Conservation (phyloP, 2,888 invertebrate genomes). For the Pseudococcus longispinus region DNA sequence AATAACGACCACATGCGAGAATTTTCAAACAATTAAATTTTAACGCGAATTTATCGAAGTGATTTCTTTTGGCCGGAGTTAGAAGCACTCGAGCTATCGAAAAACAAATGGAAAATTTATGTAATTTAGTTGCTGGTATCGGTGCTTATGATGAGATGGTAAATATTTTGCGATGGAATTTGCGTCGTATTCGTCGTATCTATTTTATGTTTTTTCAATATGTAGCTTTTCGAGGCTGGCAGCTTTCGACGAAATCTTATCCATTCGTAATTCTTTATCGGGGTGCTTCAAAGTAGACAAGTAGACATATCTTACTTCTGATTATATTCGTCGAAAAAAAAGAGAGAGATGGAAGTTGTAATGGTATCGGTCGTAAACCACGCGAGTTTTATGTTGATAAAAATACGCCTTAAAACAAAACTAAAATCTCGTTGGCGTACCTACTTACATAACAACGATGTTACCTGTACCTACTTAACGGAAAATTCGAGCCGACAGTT, state of each 20-base stretch:
- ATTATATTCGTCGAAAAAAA: background rate
- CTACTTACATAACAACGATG: background rate
- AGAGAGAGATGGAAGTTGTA: background rate
- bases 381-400: background rate
- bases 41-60: background rate
- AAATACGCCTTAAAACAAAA: background rate
- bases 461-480: too few species aligned
- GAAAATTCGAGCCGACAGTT: too few species aligned
- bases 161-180: background rate
- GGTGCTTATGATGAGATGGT: background rate
- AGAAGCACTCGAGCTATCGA: background rate
- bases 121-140: background rate
- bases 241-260: background rate
- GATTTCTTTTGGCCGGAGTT: background rate
- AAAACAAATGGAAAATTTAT: background rate
- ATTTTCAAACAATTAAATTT: background rate
- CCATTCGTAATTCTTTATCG: background rate
- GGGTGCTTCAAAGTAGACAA: background rate
- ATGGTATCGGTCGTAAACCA: background rate
- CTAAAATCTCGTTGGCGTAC: background rate
- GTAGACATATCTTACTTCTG: background rate
- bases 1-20: background rate
- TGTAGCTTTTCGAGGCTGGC: background rate
- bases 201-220: slow-evolving; percentile 1
- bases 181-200: background rate